These are phyloP conservation scores for Romanogobio albipinnatus DNA, from an alignment of 2,113 vertebrate genomes.

Conservation along the genomic window DNA sequence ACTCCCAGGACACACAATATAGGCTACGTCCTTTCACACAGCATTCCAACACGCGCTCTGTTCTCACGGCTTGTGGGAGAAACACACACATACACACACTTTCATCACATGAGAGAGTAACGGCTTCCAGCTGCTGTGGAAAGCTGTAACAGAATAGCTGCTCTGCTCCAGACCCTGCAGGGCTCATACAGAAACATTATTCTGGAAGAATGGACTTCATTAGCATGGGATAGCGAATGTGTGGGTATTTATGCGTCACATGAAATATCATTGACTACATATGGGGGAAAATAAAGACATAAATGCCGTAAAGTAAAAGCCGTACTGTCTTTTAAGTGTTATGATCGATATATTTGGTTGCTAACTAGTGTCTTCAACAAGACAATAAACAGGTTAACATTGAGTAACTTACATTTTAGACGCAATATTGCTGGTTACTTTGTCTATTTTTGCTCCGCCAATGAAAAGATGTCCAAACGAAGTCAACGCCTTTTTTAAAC, in stretches of 20 bases:
- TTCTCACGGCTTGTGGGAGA: constrained; percentile 53
- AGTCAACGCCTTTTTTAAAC: background rate
- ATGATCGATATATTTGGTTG: background rate
- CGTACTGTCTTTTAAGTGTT: background rate
- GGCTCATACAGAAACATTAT: constrained; percentile 47
- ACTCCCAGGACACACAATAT: constrained; percentile 34
- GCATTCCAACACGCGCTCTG: constrained; percentile 28
- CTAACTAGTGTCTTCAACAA: background rate
- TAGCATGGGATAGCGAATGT: background rate
- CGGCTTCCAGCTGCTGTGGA: constrained; percentile 53
- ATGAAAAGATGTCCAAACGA: background rate
- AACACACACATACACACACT: constrained; percentile 43
- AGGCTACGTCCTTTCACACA: constrained; percentile 18
- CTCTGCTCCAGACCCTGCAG: constrained; percentile 27
- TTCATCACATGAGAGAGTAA: constrained; percentile 50
- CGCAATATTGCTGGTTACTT: background rate
- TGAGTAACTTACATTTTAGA: background rate
- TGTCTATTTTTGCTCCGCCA: background rate
- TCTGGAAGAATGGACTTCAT: constrained; percentile 46
- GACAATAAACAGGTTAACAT: background rate
- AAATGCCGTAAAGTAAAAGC: background rate
- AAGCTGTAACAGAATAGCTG: constrained; percentile 42
- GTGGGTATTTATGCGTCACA: constrained; percentile 6
- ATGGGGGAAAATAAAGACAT: background rate
- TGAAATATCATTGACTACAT: background rate